Conservation (phyloP, 1,140 invertebrate species). For the Tetraneura akinire region DNA sequence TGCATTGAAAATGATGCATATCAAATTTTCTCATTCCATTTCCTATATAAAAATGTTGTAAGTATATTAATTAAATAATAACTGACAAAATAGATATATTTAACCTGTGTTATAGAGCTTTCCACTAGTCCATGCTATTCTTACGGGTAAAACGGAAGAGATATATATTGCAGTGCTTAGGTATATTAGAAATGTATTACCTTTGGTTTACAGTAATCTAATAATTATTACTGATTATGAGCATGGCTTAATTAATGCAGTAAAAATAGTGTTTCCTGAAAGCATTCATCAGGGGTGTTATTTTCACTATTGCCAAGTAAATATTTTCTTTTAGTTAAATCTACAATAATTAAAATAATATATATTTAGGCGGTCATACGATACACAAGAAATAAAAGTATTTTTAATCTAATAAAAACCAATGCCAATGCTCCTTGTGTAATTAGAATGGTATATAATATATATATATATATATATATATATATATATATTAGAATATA, state of each 20-base stretch:
- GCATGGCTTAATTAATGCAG: neutral
- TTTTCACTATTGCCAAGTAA: neutral
- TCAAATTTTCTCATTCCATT: neutral
- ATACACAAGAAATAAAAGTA: neutral
- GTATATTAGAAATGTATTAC: neutral
- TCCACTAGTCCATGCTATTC: neutral
- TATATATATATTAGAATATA: too few relatives aligned
- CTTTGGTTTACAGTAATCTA: neutral
- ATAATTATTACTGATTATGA: neutral
- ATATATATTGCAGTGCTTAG: neutral
- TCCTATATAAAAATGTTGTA: neutral
- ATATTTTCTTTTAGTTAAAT: neutral
- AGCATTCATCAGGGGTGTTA: neutral
- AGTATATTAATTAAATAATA: neutral
- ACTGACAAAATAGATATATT: neutral
- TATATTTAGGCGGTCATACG: neutral
- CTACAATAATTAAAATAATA: neutral
- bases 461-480: too few relatives aligned
- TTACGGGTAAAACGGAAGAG: neutral
- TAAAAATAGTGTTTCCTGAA: neutral
- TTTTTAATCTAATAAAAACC: neutral
- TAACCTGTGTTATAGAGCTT: neutral
- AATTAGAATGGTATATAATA: too few relatives aligned
- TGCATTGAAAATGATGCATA: neutral
- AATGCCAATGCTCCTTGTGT: neutral